Evolutionary conservation across 2,888 invertebrate genomes (phyloP).

Genomic region (Drosophila stalkeri): DNA sequence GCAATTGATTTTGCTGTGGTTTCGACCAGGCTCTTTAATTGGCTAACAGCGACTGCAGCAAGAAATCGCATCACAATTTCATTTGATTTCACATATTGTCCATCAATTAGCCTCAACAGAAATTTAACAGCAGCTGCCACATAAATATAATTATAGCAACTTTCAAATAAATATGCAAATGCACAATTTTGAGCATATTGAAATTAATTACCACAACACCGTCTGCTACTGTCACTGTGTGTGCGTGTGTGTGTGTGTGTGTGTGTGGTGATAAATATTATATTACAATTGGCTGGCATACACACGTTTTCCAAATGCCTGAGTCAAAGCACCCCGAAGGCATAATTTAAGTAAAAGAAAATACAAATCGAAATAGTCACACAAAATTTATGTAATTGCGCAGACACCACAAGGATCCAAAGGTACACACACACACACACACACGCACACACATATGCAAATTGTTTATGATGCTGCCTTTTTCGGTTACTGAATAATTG

Average conservation of each 20-base stretch:
- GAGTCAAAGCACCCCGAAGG: conserved; percentile 57
- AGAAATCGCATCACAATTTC: conserved; percentile 26
- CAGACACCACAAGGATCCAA: conserved; percentile 62
- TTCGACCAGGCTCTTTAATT: conserved; percentile 21
- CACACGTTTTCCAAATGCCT: conserved; percentile 9
- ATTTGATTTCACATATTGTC: conserved; percentile 51
- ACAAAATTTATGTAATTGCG: conserved; percentile 76
- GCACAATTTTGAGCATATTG: conserved; percentile 57
- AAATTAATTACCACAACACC: conserved; percentile 75
- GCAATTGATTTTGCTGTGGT: conserved; percentile 69
- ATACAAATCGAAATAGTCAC: conserved; percentile 78
- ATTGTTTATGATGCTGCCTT: conserved; percentile 48
- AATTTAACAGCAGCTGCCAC: conserved; percentile 37
- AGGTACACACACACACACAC: conserved; percentile 9
- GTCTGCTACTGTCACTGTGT: conserved; percentile 63
- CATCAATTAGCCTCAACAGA: conserved; percentile 60
- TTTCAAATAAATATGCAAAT: conserved; percentile 53
- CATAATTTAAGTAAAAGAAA: conserved; percentile 77
- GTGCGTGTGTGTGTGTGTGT: conserved; percentile 22
- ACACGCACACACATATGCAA: conserved; percentile 5
- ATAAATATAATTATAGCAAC: conserved; percentile 76
- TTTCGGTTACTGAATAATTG: conserved; percentile 67
- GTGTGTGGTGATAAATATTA: conserved; percentile 67
- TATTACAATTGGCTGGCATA: conserved; percentile 49
- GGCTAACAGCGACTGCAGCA: conserved; percentile 18